Percentiles rank a stretch among this genome's conserved stretches.
Evolutionary conservation across 2,888 invertebrate species (phyloP).

Genomic region (Cotesia congregata): DNA sequence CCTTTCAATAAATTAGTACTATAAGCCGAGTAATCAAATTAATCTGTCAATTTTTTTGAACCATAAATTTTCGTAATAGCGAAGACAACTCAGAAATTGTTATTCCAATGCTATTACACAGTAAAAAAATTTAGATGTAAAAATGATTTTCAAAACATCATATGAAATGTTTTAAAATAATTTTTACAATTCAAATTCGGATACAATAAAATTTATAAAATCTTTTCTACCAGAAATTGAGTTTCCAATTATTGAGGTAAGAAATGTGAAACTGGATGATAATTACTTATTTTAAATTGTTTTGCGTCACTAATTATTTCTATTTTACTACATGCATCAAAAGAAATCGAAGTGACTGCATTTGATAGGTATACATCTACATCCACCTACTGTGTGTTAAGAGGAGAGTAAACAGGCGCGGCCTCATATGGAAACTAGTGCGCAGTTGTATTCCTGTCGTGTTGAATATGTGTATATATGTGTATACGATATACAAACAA

Average conservation of each 20-base stretch:
- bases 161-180: too few species aligned
- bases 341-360: constrained; percentile 28
- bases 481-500: background rate
- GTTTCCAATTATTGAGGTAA: background rate
- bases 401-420: constrained; percentile 11
- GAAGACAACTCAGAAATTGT: too few species aligned
- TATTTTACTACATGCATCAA: constrained; percentile 23
- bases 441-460: constrained; percentile 16
- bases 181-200: too few species aligned
- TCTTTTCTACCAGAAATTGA: too few species aligned
- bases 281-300: background rate
- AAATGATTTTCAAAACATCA: too few species aligned
- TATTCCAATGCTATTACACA: too few species aligned
- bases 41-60: too few species aligned
- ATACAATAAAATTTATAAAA: too few species aligned
- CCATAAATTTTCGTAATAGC: too few species aligned
- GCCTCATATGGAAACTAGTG: constrained; percentile 16
- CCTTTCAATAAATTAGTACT: too few species aligned
- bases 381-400: constrained; percentile 8
- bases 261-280: background rate
- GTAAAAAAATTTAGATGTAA: too few species aligned
- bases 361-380: constrained; percentile 23
- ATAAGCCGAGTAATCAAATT: too few species aligned
- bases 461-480: constrained; percentile 1
- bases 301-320: background rate